Evolutionary conservation across 2,797 vertebrate genomes (phyloP).

Genomic region (Spheniscus humboldti): DNA sequence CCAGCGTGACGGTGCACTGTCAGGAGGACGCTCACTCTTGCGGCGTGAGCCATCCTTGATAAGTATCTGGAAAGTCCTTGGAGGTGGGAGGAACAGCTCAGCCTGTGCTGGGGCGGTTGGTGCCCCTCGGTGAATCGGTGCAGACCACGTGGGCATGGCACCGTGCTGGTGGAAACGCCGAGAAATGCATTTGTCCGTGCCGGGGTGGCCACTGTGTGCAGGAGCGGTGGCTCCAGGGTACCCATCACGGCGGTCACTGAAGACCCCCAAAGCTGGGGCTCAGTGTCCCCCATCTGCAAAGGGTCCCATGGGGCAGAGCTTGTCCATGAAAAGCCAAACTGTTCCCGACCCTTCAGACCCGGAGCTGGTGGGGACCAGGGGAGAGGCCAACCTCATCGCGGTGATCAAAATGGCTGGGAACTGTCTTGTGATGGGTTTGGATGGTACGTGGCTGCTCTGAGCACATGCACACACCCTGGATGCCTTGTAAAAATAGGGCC

Average conservation of each 20-base stretch:
- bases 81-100: background rate
- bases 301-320: background rate
- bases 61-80: background rate
- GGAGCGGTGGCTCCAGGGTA: accelerated
- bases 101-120: accelerated
- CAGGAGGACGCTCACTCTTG: background rate
- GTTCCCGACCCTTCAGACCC: accelerated
- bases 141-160: accelerated
- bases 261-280: accelerated
- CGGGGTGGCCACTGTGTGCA: background rate
- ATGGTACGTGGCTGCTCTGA: background rate
- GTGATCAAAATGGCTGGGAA: accelerated
- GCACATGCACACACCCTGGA: background rate
- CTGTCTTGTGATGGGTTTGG: background rate
- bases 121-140: background rate
- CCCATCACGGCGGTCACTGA: background rate
- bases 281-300: accelerated
- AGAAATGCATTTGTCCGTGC: accelerated
- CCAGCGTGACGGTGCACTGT: background rate
- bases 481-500: constrained; percentile 15
- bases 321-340: accelerated
- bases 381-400: accelerated
- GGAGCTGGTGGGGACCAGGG: background rate
- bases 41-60: accelerated
- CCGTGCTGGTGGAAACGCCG: accelerated